Conservation (phyloP, 1,140 invertebrate species). For the Geopemphigus sp. region DNA sequence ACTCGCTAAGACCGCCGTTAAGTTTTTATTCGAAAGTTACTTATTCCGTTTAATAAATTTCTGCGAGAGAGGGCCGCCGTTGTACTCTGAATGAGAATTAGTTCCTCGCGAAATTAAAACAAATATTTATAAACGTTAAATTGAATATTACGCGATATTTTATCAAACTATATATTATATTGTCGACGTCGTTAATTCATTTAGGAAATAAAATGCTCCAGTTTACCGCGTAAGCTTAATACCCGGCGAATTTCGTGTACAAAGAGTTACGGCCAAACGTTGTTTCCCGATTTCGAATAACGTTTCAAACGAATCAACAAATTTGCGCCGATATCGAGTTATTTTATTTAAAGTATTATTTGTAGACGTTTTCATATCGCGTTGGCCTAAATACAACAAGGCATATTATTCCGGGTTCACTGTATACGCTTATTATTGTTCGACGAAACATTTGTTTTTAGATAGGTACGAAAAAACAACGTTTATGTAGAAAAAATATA, state of each 20-base stretch:
- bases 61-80: neutral
- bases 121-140: neutral
- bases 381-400: neutral
- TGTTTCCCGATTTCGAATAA: too few relatives aligned
- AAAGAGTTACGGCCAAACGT: too few relatives aligned
- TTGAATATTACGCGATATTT: neutral
- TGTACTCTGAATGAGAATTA: neutral
- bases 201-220: too few relatives aligned
- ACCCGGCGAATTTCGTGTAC: too few relatives aligned
- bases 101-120: neutral
- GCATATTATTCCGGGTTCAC: neutral
- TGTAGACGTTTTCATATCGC: neutral
- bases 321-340: neutral
- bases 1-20: neutral
- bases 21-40: neutral
- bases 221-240: too few relatives aligned
- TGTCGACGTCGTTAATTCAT: too few relatives aligned
- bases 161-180: neutral
- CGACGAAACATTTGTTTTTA: neutral
- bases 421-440: neutral
- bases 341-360: constrained; percentile 11
- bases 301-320: too few relatives aligned
- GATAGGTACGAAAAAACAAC: neutral
- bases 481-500: neutral
- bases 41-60: neutral